A percentile compares a stretch with the other conserved stretches of the same genome.
Evolutionary conservation across 1,140 invertebrate species (phyloP).

Genomic region (Nasonia giraulti): DNA sequence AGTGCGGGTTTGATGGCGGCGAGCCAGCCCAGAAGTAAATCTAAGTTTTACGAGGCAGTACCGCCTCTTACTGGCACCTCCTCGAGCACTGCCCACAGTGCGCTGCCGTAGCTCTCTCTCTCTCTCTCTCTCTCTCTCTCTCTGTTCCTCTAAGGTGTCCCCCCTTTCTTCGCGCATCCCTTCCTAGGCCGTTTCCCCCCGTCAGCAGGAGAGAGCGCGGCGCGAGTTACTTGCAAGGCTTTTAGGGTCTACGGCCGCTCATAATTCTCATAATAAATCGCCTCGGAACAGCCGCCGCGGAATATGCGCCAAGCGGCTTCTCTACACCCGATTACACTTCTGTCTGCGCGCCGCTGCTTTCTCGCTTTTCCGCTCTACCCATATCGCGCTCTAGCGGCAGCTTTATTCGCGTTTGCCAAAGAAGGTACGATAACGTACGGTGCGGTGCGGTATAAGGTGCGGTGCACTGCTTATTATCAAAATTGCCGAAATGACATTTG

Average conservation of each 20-base stretch:
- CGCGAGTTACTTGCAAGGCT: constrained; percentile 58
- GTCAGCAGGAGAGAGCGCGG: constrained; percentile 52
- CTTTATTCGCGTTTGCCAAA: background rate
- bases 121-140: constrained; percentile 31
- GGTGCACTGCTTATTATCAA: background rate
- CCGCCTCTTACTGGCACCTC: constrained; percentile 76
- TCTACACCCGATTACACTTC: background rate
- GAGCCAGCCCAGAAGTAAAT: constrained; percentile 72
- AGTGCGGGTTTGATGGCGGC: constrained; percentile 71
- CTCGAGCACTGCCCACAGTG: constrained; percentile 71
- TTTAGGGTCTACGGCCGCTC: constrained; percentile 62
- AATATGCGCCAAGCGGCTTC: constrained; percentile 7
- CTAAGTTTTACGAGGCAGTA: constrained; percentile 75
- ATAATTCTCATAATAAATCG: constrained; percentile 74
- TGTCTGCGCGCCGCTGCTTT: background rate
- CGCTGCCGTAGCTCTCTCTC: constrained; percentile 27
- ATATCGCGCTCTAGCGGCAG: background rate
- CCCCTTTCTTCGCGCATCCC: background rate
- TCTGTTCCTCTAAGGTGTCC: constrained; percentile 28
- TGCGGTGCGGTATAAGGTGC: too few relatives aligned
- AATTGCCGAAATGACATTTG: constrained; percentile 10
- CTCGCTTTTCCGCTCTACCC: background rate
- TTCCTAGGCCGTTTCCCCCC: background rate
- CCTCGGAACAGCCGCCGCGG: constrained; percentile 62
- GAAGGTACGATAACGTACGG: too few relatives aligned